These are phyloP conservation scores for Drosophila fuyamai DNA, from an alignment of 1,140 invertebrate genomes.

Conservation along the genomic window DNA sequence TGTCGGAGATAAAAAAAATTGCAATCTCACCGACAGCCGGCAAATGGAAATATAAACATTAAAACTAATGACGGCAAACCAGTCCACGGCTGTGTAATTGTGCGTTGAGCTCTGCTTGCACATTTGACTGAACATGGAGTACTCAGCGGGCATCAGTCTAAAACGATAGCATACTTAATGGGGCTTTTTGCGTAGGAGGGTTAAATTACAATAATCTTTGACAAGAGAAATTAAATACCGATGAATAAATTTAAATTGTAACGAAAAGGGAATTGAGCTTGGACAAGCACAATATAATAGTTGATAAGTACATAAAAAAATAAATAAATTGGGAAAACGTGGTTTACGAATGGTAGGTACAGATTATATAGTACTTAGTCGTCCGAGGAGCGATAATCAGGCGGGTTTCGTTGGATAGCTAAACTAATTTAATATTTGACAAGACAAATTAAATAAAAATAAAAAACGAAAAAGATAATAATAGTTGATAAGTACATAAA, in stretches of 20 bases:
- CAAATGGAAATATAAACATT: conserved; percentile 43
- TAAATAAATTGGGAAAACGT: too few relatives aligned
- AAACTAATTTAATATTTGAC: too few relatives aligned
- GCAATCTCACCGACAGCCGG: conserved; percentile 2
- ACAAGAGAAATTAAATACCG: conserved; percentile 5
- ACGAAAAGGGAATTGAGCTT: background rate
- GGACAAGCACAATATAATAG: too few relatives aligned
- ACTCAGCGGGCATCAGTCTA: conserved; percentile 2
- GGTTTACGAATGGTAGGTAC: too few relatives aligned
- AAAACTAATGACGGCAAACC: conserved; percentile 52
- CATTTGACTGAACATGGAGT: conserved; percentile 29
- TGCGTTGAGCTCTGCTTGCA: conserved; percentile 40
- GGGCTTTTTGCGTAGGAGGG: conserved; percentile 7
- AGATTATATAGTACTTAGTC: too few relatives aligned
- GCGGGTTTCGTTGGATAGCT: too few relatives aligned
- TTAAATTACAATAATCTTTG: background rate
- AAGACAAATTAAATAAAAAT: too few relatives aligned
- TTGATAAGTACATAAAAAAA: too few relatives aligned
- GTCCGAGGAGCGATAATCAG: too few relatives aligned
- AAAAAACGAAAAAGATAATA: too few relatives aligned
- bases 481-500: too few relatives aligned
- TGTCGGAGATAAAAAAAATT: conserved; percentile 52
- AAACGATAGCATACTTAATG: conserved; percentile 56
- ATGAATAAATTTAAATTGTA: background rate
- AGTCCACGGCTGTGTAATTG: conserved; percentile 48